phyloP scores from a whole-genome alignment of 2,888 invertebrate species.

The Gandaritis pyraliata region DNA sequence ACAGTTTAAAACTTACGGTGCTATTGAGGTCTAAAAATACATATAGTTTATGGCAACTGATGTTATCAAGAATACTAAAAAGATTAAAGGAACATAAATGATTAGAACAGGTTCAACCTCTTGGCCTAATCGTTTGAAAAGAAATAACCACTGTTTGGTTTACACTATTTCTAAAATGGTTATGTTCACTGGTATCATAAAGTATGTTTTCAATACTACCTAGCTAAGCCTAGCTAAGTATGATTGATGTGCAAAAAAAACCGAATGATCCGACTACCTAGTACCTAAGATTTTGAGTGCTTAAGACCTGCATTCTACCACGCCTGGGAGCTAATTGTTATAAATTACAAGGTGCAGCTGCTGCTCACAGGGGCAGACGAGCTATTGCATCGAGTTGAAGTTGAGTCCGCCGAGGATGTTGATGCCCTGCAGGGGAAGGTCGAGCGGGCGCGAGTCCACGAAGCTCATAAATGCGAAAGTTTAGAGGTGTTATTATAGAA shows the following conservation, averaged over 20 bases:
- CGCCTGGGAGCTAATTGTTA: not conserved
- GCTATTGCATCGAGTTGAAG: slow-evolving; percentile 90
- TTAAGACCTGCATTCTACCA: not conserved
- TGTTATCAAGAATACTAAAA: slow-evolving; percentile 2
- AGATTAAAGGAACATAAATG: not conserved
- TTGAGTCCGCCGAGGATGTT: slow-evolving; percentile 89
- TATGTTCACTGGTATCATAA: slow-evolving; percentile 9
- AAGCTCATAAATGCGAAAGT: slow-evolving; percentile 87
- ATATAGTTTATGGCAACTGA: slow-evolving; percentile 3
- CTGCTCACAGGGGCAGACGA: no score
- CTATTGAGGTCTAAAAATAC: slow-evolving; percentile 78
- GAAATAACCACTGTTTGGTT: no score
- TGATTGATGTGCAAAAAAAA: not conserved
- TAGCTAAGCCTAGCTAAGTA: not conserved
- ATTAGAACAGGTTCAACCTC: slow-evolving; percentile 1
- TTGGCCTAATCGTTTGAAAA: not conserved
- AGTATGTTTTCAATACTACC: not conserved
- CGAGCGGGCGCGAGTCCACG: slow-evolving; percentile 88
- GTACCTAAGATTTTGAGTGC: not conserved
- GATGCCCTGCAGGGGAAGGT: slow-evolving; percentile 87
- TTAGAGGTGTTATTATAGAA: no score
- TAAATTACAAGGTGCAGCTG: not conserved
- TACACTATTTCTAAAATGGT: not conserved
- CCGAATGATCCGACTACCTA: not conserved
- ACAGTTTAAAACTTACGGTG: slow-evolving; percentile 63